phyloP scores from a whole-genome alignment of 2,888 invertebrate species.

The Drosophila vallismaia region DNA sequence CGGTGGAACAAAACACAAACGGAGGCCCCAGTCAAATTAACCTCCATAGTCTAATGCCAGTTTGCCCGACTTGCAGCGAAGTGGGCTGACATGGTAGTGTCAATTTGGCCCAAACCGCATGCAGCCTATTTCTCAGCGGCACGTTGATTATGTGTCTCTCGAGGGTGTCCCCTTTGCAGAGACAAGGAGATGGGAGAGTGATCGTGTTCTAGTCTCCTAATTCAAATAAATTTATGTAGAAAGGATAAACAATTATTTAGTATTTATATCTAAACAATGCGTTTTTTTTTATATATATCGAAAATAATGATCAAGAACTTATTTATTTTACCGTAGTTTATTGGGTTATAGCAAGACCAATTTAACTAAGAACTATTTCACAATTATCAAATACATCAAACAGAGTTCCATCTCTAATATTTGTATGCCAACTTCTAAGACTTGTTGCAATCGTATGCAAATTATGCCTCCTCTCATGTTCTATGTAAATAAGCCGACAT shows the following conservation, averaged over 20 bases:
- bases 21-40: conserved; percentile 72
- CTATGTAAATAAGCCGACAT: conserved; percentile 76
- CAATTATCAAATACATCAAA: not conserved
- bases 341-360: too few species aligned
- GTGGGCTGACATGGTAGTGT: conserved; percentile 26
- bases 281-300: too few species aligned
- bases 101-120: conserved; percentile 17
- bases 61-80: conserved; percentile 42
- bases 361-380: not conserved
- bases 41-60: conserved; percentile 72
- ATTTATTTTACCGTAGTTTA: not conserved
- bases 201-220: not conserved
- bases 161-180: not conserved
- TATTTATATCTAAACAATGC: too few species aligned
- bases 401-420: not conserved
- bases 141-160: conserved; percentile 25
- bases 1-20: conserved; percentile 38
- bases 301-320: not conserved
- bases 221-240: too few species aligned
- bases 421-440: not conserved
- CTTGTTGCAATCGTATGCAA: conserved; percentile 75
- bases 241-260: too few species aligned
- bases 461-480: conserved; percentile 75
- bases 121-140: conserved; percentile 18
- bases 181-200: conserved; percentile 12